Conservation (phyloP, 2,797 vertebrate species). For the Acipenser transmontanus region DNA sequence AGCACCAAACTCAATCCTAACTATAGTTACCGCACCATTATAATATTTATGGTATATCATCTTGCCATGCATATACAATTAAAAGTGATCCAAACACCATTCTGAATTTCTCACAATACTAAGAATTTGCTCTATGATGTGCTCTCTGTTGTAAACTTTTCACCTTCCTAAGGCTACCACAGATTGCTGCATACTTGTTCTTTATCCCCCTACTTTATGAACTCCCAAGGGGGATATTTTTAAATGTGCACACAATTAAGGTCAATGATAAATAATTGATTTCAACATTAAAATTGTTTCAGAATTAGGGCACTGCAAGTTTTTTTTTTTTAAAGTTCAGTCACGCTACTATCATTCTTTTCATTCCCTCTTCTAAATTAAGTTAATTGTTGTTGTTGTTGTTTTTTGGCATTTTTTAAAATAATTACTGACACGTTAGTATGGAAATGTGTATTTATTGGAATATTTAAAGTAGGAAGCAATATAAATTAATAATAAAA, state of each 20-base stretch:
- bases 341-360: constrained; percentile 8
- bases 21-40: too few relatives aligned
- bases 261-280: constrained; percentile 7
- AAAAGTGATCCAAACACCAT: too few relatives aligned
- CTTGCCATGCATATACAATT: too few relatives aligned
- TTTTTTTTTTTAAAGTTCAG: constrained; percentile 3
- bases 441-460: too few relatives aligned
- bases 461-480: background rate
- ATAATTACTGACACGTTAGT: background rate
- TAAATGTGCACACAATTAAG: constrained; percentile 3
- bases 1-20: too few relatives aligned
- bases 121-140: too few relatives aligned
- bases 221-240: constrained; percentile 1
- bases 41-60: too few relatives aligned
- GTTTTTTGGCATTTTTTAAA: constrained; percentile 2
- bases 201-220: background rate
- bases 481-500: background rate
- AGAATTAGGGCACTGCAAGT: background rate
- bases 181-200: constrained; percentile 6
- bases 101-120: too few relatives aligned
- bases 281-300: background rate
- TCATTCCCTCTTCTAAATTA: background rate
- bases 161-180: background rate
- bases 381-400: too few relatives aligned
- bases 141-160: constrained; percentile 13